These are phyloP conservation scores for Eupithecia pulchellata DNA, from an alignment of 2,888 invertebrate species.

Conservation along the genomic window DNA sequence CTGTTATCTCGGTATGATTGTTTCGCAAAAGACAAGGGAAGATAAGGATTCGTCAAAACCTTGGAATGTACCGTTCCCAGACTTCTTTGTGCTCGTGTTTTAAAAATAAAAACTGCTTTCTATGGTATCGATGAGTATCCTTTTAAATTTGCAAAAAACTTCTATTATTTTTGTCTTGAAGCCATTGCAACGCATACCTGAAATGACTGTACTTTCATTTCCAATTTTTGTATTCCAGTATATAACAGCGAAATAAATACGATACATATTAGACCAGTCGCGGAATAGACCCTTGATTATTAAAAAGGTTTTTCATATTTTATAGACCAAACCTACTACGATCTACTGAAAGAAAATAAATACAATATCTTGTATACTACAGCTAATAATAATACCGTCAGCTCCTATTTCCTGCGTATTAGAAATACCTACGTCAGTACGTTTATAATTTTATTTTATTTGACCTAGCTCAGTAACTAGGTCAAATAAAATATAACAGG, in stretches of 20 bases:
- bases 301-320: background rate
- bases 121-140: background rate
- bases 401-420: too few relatives aligned
- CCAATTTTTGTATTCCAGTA: background rate
- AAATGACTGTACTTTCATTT: background rate
- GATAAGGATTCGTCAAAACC: conserved; percentile 69
- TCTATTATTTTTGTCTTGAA: background rate
- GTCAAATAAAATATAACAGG: background rate
- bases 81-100: conserved; percentile 2
- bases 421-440: too few relatives aligned
- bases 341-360: background rate
- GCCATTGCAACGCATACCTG: background rate
- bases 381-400: too few relatives aligned
- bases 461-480: background rate
- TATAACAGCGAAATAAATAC: background rate
- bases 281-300: background rate
- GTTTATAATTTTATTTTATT: too few relatives aligned
- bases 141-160: background rate
- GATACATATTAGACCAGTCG: background rate
- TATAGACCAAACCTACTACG: background rate
- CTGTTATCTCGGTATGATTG: conserved; percentile 66
- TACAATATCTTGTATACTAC: too few relatives aligned
- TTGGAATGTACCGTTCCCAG: conserved; percentile 59
- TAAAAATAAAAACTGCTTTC: background rate
- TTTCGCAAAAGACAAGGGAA: conserved; percentile 62